These are phyloP conservation scores for Orthosia gothica DNA, from an alignment of 2,888 invertebrate genomes.

Conservation along the genomic window DNA sequence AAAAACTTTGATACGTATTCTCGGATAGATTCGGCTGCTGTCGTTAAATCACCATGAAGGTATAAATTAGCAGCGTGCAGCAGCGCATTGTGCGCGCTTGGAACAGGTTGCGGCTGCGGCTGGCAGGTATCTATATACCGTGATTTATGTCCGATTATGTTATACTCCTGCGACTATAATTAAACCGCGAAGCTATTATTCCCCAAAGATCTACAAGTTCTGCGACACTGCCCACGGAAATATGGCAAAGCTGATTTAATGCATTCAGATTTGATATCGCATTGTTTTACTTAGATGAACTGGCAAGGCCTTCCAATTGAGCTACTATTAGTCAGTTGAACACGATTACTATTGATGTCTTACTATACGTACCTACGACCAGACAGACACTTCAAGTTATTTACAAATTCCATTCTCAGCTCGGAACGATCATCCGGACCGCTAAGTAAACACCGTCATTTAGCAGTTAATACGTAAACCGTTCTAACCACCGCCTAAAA, in stretches of 20 bases:
- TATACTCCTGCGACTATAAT: constrained; percentile 87
- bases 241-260: constrained; percentile 79
- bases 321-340: constrained; percentile 40
- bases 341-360: constrained; percentile 46
- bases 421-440: constrained; percentile 74
- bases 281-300: constrained; percentile 63
- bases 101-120: constrained; percentile 90
- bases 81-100: constrained; percentile 85
- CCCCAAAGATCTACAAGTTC: constrained; percentile 81
- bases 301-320: constrained; percentile 45
- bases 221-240: constrained; percentile 85
- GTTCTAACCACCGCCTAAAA: constrained; percentile 77
- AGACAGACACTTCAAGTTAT: constrained; percentile 48
- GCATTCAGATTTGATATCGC: constrained; percentile 75
- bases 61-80: constrained; percentile 87
- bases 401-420: constrained; percentile 62
- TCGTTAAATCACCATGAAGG: constrained; percentile 88
- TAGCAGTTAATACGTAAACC: constrained; percentile 75
- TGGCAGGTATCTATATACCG: constrained; percentile 89
- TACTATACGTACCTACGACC: constrained; percentile 21
- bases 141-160: constrained; percentile 90
- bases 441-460: constrained; percentile 80
- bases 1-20: constrained; percentile 82
- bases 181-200: constrained; percentile 88
- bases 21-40: constrained; percentile 80